Evolutionary conservation across 23 tunicate genomes (phyloP).

Genomic region (Clavelina lepadiformis): DNA sequence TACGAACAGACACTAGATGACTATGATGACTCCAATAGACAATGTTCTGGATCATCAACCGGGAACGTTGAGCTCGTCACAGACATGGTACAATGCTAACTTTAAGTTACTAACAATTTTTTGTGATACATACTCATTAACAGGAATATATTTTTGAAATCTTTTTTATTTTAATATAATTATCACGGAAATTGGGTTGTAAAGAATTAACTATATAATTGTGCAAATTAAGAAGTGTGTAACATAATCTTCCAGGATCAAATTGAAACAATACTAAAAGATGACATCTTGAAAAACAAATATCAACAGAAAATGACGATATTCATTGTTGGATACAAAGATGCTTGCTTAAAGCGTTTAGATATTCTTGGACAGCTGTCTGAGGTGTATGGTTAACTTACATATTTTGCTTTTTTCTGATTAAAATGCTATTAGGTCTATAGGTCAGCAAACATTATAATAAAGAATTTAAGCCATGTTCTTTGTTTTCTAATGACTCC

Average conservation of each 20-base stretch:
- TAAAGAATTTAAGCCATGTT: no score
- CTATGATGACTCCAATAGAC: conserved; percentile 35
- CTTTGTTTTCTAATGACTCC: background rate
- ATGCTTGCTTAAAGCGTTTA: conserved; percentile 41
- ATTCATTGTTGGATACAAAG: conserved; percentile 63
- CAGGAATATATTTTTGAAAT: background rate
- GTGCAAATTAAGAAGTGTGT: no score
- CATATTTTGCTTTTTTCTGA: no score
- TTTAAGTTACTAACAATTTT: background rate
- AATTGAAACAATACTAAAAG: conserved; percentile 54
- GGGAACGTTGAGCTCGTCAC: conserved; percentile 35
- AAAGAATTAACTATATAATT: no score
- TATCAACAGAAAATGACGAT: conserved; percentile 68
- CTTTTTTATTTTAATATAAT: no score
- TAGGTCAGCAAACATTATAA: no score
- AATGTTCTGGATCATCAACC: background rate
- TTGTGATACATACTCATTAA: background rate
- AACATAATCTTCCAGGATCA: conserved; percentile 29
- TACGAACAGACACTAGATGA: conserved; percentile 44
- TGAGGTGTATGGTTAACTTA: conserved; percentile 50
- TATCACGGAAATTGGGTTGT: no score
- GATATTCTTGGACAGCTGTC: conserved; percentile 52
- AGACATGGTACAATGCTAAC: conserved; percentile 50
- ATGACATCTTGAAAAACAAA: conserved; percentile 52
- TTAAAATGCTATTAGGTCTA: no score